phyloP scores from a whole-genome alignment of 2,797 vertebrate genomes.

The Oreochromis grahami region DNA sequence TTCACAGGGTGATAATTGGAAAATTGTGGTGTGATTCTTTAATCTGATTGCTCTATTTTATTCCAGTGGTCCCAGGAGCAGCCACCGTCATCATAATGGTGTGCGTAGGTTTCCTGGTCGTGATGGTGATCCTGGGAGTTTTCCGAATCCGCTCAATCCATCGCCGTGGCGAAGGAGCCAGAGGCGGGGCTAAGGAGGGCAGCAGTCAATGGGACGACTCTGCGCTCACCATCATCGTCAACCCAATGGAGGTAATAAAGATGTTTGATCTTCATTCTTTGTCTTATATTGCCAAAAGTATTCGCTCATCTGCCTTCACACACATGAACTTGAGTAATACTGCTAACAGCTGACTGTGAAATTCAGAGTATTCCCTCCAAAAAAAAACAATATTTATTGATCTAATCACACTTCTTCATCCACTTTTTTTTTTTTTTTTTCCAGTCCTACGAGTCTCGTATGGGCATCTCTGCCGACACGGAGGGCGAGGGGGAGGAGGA shows the following conservation, averaged over 20 bases:
- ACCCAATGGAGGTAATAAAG: conserved; percentile 94
- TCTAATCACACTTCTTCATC: neutral
- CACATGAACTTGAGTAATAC: neutral
- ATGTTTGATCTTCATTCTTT: neutral
- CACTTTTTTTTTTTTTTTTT: neutral
- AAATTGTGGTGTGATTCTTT: neutral
- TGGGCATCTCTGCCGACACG: conserved; percentile 76
- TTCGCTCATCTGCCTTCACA: neutral
- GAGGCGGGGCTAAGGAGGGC: conserved; percentile 78
- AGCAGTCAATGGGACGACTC: conserved; percentile 96
- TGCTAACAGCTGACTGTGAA: neutral
- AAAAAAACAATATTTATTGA: neutral
- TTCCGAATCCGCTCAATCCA: conserved; percentile 96
- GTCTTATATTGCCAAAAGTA: neutral
- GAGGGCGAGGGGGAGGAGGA: conserved; percentile 78
- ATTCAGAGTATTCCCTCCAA: neutral
- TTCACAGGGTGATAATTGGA: neutral
- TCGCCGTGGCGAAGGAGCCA: conserved; percentile 77
- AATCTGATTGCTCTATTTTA: neutral
- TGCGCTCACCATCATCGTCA: conserved; percentile 96
- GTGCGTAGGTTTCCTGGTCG: conserved; percentile 94
- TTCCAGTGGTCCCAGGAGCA: conserved; percentile 89
- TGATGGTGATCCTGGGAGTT: conserved; percentile 95
- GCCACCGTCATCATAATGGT: conserved; percentile 98
- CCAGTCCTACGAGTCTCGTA: conserved; percentile 79